A percentile compares a stretch with the other conserved stretches of the same genome.
Conservation (phyloP, 2,113 vertebrate species). For the Chlamydotis undulata region DNA sequence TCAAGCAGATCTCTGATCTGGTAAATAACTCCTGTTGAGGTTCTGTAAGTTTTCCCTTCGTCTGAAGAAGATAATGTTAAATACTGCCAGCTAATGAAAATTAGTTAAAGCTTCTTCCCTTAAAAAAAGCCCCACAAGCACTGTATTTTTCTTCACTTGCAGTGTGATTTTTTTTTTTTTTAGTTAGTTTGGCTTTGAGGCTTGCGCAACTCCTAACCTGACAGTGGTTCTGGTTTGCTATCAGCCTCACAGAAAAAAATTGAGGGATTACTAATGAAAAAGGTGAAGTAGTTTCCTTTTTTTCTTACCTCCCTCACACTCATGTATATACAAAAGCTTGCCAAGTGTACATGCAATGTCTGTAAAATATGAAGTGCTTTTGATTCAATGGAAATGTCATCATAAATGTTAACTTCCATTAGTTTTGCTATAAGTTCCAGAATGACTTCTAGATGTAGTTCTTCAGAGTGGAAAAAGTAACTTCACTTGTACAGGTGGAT, state of each 20-base stretch:
- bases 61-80: not conserved
- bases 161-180: not conserved
- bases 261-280: not conserved
- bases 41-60: not conserved
- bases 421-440: not conserved
- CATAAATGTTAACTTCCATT: not conserved
- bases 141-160: not conserved
- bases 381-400: not conserved
- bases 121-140: not conserved
- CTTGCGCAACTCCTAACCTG: constrained; percentile 39
- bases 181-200: not conserved
- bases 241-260: constrained; percentile 59
- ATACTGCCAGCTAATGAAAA: not conserved
- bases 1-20: not conserved
- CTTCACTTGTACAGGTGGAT: not conserved
- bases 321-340: not conserved
- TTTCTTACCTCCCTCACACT: constrained; percentile 18
- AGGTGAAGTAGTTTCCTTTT: constrained; percentile 45
- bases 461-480: not conserved
- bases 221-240: constrained; percentile 53
- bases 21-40: not conserved
- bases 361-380: not conserved
- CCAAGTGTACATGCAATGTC: rapidly evolving
- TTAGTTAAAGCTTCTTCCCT: not conserved
- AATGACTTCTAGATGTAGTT: not conserved